Conservation (phyloP, 92 coral and sea anemone genomes). For the Metridium senile region DNA sequence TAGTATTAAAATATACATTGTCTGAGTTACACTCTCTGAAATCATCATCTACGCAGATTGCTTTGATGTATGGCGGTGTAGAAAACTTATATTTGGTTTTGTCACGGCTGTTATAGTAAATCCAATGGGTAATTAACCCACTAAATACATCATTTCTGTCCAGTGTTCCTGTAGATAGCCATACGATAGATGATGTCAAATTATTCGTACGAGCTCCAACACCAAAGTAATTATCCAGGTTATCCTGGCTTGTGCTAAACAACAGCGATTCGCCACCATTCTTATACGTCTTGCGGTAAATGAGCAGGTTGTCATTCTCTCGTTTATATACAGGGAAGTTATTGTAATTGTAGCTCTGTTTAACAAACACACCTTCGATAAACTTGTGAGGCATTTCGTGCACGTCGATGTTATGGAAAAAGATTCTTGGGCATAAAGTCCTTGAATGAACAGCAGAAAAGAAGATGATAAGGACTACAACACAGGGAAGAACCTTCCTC, state of each 20-base stretch:
- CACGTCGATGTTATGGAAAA: conserved; percentile 60
- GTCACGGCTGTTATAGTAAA: conserved; percentile 34
- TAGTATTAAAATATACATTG: conserved; percentile 57
- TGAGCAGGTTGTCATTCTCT: conserved; percentile 44
- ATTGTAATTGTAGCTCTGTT: conserved; percentile 42
- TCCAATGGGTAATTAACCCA: conserved; percentile 55
- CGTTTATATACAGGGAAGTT: conserved; percentile 67
- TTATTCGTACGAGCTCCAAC: conserved; percentile 31
- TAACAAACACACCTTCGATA: conserved; percentile 64
- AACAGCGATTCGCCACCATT: conserved; percentile 20
- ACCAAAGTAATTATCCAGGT: conserved; percentile 41
- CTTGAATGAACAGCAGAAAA: conserved; percentile 12
- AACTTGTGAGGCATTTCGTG: conserved; percentile 58
- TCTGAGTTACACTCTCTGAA: conserved; percentile 77
- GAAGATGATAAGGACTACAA: neutral
- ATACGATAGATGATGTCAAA: conserved; percentile 11
- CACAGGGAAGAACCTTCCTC: neutral
- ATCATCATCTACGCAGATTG: conserved; percentile 74
- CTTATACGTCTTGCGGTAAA: conserved; percentile 19
- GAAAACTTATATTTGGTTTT: neutral
- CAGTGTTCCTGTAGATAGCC: conserved; percentile 53
- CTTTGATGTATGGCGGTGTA: conserved; percentile 38
- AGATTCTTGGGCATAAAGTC: conserved; percentile 61
- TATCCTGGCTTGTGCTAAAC: conserved; percentile 33
- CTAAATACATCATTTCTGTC: conserved; percentile 55